Conservation (phyloP, 2,113 vertebrate genomes). For the Scalopus aquaticus region DNA sequence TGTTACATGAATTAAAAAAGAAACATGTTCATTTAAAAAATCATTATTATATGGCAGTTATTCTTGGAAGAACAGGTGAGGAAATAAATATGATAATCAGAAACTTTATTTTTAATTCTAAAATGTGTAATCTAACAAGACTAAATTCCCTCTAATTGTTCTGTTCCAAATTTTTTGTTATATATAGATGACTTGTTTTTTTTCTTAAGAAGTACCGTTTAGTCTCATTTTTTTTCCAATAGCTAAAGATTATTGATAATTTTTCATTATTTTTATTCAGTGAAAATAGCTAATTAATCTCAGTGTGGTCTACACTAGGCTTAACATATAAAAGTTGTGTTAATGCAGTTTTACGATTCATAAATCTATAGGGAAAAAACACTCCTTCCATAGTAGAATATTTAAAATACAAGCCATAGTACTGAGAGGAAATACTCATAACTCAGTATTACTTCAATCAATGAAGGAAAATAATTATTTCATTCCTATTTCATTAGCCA, state of each 20-base stretch:
- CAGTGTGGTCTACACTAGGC: background rate
- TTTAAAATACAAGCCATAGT: background rate
- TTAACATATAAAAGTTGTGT: background rate
- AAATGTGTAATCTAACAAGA: background rate
- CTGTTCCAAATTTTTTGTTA: background rate
- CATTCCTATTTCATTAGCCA: background rate
- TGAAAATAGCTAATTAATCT: background rate
- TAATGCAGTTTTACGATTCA: background rate
- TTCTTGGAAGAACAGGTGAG: background rate
- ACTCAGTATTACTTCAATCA: background rate
- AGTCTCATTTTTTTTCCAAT: background rate
- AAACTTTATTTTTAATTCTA: background rate
- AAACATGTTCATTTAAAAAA: constrained; percentile 44
- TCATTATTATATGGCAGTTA: background rate
- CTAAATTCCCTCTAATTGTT: background rate
- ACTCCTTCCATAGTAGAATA: background rate
- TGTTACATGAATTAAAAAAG: background rate
- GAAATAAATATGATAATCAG: background rate
- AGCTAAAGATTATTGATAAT: background rate
- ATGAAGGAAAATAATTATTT: constrained; percentile 42
- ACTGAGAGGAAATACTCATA: background rate
- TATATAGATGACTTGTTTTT: background rate
- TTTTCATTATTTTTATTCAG: background rate
- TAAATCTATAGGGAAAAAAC: background rate
- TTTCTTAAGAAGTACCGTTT: constrained; percentile 17